A percentile compares a stretch with the other conserved stretches of the same genome.
Evolutionary conservation across 2,113 vertebrate genomes (phyloP).

Genomic region (Channa argus): DNA sequence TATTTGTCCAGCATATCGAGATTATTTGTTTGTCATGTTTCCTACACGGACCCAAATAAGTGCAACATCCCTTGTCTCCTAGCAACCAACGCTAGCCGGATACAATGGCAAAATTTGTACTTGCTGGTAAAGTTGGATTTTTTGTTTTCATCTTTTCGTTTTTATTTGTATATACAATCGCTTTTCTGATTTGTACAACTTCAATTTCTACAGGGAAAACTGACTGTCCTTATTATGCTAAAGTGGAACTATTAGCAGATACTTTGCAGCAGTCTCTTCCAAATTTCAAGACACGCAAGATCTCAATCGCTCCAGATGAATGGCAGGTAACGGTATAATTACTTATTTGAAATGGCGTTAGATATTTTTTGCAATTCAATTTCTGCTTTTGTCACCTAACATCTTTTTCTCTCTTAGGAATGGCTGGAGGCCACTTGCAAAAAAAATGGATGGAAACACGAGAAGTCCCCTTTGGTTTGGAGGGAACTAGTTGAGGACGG

Average conservation of each 20-base stretch:
- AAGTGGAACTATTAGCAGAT: slow-evolving; percentile 91
- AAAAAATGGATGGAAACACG: slow-evolving; percentile 88
- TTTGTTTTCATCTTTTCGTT: background rate
- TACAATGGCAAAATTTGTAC: slow-evolving; percentile 85
- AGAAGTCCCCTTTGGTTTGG: slow-evolving; percentile 90
- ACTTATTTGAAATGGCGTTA: background rate
- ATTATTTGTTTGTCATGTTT: slow-evolving; percentile 6
- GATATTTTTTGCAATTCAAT: background rate
- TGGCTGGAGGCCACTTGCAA: slow-evolving; percentile 88
- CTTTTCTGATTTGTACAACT: background rate
- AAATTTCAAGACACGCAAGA: slow-evolving; percentile 88
- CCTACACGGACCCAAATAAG: slow-evolving; percentile 29
- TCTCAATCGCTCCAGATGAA: slow-evolving; percentile 84
- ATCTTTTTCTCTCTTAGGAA: slow-evolving; percentile 73
- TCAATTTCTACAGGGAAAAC: slow-evolving; percentile 83
- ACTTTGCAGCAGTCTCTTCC: slow-evolving; percentile 87
- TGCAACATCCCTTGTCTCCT: slow-evolving; percentile 36
- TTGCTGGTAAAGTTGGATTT: slow-evolving; percentile 77
- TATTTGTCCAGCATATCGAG: background rate
- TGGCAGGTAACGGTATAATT: slow-evolving; percentile 87
- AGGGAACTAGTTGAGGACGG: slow-evolving; percentile 91
- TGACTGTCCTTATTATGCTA: slow-evolving; percentile 90
- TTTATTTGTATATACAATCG: background rate
- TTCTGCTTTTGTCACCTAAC: background rate
- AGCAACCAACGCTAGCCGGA: slow-evolving; percentile 63